phyloP scores from a whole-genome alignment of 2,797 vertebrate species.

The Gadopsis bispinosus region DNA sequence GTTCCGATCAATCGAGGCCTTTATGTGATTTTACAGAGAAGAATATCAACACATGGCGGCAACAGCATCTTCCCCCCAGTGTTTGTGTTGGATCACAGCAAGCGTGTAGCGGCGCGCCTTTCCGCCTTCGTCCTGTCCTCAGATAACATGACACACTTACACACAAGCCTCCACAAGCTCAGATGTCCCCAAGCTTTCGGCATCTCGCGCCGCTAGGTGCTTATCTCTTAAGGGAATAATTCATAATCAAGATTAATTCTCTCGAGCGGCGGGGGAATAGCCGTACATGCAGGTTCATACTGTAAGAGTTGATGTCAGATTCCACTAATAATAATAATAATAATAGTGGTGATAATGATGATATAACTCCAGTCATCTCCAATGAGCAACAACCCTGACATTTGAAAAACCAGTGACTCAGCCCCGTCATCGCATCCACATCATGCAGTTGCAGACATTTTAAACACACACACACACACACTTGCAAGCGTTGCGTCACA shows the following conservation, averaged over 20 bases:
- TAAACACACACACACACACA: constrained; percentile 9
- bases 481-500: neutral
- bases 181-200: constrained; percentile 36
- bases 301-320: neutral
- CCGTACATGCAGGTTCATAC: neutral
- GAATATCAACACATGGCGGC: neutral
- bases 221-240: constrained; percentile 64
- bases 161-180: constrained; percentile 34
- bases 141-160: constrained; percentile 60
- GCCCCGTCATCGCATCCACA: neutral
- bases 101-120: neutral
- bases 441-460: constrained; percentile 1
- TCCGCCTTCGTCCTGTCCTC: constrained; percentile 40
- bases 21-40: constrained; percentile 1
- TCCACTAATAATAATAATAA: neutral
- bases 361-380: constrained; percentile 3
- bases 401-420: constrained; percentile 49
- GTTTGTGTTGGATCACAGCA: neutral
- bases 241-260: constrained; percentile 49
- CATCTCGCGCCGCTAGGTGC: constrained; percentile 16
- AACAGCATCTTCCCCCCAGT: neutral
- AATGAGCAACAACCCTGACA: constrained; percentile 37
- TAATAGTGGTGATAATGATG: neutral
- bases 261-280: neutral
- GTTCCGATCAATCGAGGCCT: constrained; percentile 19